phyloP scores from a whole-genome alignment of 2,888 invertebrate species.

The Rhamnusium bicolor region DNA sequence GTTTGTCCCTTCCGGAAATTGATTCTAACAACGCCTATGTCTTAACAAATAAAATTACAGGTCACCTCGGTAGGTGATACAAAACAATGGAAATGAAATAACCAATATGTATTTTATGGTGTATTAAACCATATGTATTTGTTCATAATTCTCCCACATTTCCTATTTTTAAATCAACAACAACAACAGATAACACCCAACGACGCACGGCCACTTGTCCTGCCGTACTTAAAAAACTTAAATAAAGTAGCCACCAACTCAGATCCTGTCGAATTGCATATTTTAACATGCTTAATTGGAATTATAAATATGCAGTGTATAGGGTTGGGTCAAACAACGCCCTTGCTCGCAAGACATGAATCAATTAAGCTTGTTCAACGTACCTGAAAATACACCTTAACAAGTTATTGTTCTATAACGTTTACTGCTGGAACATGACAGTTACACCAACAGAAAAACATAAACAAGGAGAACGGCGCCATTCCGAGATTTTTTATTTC shows the following conservation, averaged over 20 bases:
- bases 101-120: background rate
- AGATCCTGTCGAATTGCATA: slow-evolving; percentile 22
- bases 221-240: background rate
- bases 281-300: slow-evolving; percentile 30
- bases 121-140: background rate
- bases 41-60: background rate
- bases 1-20: too few species aligned
- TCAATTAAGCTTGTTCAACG: slow-evolving; percentile 27
- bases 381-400: slow-evolving; percentile 22
- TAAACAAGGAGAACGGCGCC: slow-evolving; percentile 28
- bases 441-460: slow-evolving; percentile 20
- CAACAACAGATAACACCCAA: slow-evolving; percentile 4
- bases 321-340: slow-evolving; percentile 26
- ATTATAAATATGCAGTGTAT: slow-evolving; percentile 28
- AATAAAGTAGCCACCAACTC: slow-evolving; percentile 26
- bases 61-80: background rate
- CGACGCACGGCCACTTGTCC: background rate
- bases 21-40: too few species aligned
- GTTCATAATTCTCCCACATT: slow-evolving; percentile 2
- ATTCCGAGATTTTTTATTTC: slow-evolving; percentile 7
- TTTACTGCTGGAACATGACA: slow-evolving; percentile 19
- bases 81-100: background rate
- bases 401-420: slow-evolving; percentile 25
- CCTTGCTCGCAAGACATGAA: slow-evolving; percentile 13
- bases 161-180: background rate